Base-by-base conservation (phyloP, 2,797 vertebrate genomes). In the Melopsittacus undulatus region DNA sequence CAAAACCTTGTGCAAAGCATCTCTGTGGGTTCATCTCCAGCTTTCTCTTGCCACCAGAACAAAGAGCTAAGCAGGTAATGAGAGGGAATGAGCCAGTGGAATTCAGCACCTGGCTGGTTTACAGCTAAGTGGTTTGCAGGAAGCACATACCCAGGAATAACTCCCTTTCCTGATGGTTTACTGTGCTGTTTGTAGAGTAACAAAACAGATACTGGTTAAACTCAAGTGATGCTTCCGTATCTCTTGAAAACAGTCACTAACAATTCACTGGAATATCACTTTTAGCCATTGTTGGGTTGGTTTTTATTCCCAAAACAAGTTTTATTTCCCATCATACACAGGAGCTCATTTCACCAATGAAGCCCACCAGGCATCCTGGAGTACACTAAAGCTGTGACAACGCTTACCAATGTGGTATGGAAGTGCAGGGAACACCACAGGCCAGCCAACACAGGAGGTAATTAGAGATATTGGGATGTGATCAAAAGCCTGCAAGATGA, bases 351-450 rank as follows among this genome's bases (percentile, higher is more conserved):
- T 42, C 43, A 62, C 46, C 77, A 67, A 19, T 2, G 5, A 87
- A 62, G 11, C 49, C 62, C 72, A 24, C 26, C 77, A 66, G 45
- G 29, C 73, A 59, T 59, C 87, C 49, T 36, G 56, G 43, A 32
- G 63, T 5, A 11, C 2, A 11, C 51, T 6, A 34, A 76, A 92
- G n/a, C 40, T 59, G 22, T 19, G 24, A 51, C 73, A 93, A n/a
- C 1, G 7, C 12, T 68, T 29, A 7, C 34, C 40, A 26, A 2
- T 0, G 0, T 2, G 16, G n/a, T 19, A 34, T 0, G 1, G 67
- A 83, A 67, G 26, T 8, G 4, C 11, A 7, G 49, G 13, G 42
- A 64, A 26, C 36, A 38, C 30, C 46, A 7, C 0, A 0, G 61
- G 24, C 49, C 8, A 29, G 38, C 32, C 73, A 87, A 57, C 51